Evolutionary conservation across 2,888 invertebrate species (phyloP), one percentile per base, ranked within the genome.

Genomic region (Sminthurides aquaticus): DNA sequence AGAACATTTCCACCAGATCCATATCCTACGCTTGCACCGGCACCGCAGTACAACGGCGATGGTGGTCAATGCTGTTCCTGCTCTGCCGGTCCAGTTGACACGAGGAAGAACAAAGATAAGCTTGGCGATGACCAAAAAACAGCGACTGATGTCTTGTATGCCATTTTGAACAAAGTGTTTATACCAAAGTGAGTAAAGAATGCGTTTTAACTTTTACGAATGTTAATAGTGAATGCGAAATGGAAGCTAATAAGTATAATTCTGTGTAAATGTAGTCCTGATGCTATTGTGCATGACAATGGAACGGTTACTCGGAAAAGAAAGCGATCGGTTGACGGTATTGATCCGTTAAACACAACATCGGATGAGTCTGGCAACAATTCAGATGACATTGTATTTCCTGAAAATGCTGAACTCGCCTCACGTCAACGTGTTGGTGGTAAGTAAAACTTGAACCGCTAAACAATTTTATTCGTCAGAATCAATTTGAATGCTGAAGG

Each of bases 11-110:
- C n/a, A n/a, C n/a, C n/a, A n/a, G n/a, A n/a, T n/a, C n/a, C n/a
- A n/a, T n/a, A n/a, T 0, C 28, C 20, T 20, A 22, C 43, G 26
- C 18, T 5, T 43, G 56, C 26, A 62, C 62, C 26, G 55, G 55
- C 20, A 29, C 29, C 29, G 22, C 28, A 22, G 60, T 34, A 2
- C 34, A 5, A 8, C 61, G n/a, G n/a, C n/a, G 1, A 65, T 60
- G 25, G 0, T 49, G 18, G 60, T 62, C 52, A 70, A 8, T 72
- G 74, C 56, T 74, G 74, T 54, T 68, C 71, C 0, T 74, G 74
- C 43, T 57, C 60, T 48, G 68, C 57, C 49, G 65, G 59, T 15
- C 25, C 54, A 3, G 34, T 24, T 26, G 54, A 57, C 18, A 24
- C 61, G 15, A 27, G 59, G 43, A 49, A 34, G 18, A 20, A 28